Evolutionary conservation across 2,113 vertebrate genomes (phyloP), one percentile per base, ranked within the genome.

Genomic region (Zosterops japonicus): DNA sequence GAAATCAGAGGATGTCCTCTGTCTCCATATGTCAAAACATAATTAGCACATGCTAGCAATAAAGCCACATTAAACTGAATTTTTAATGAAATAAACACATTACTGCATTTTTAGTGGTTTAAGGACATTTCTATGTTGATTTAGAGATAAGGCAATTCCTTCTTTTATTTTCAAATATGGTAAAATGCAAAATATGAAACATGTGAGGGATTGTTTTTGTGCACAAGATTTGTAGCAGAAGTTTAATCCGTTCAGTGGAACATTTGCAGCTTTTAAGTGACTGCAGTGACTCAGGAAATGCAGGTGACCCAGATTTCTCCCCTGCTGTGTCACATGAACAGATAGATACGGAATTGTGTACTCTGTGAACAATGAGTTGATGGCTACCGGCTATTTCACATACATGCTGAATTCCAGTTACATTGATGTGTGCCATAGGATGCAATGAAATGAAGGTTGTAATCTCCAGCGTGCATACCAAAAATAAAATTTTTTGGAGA

Each of bases 221-320:
- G 31, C 21, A 31, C 27, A 35, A 49, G 47, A 27, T 83, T 76
- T 86, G 79, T 64, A 83, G 76, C 33, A 83, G 71, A 80, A 80
- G 25, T 81, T 89, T 41, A 75, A 92, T 78, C 64, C 56, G 69
- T 78, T 93, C 76, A 64, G 44, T 67, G 47, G 59, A 86, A 71
- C 86, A 36, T 89, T 86, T 8, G 0, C 44, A 63, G 56, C 72
- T 84, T 91, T 78, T 70, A 75, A 71, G 23, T 35, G 52, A 83
- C 44, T 56, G 56, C 52, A 70, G 47, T 89, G 91, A 78, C 44
- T 92, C 56, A 52, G 76, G 76, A 75, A 63, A 68, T 20, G 56
- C 86, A 94, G 68, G 71, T 81, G 83, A 95, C 91, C 80, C 80
- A 91, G 91, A 92, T 96, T 92, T 75, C 80, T 94, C 35, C 25